Evolutionary conservation across 23 tunicate genomes (phyloP).

Genomic region (Aplidium turbinatum): DNA sequence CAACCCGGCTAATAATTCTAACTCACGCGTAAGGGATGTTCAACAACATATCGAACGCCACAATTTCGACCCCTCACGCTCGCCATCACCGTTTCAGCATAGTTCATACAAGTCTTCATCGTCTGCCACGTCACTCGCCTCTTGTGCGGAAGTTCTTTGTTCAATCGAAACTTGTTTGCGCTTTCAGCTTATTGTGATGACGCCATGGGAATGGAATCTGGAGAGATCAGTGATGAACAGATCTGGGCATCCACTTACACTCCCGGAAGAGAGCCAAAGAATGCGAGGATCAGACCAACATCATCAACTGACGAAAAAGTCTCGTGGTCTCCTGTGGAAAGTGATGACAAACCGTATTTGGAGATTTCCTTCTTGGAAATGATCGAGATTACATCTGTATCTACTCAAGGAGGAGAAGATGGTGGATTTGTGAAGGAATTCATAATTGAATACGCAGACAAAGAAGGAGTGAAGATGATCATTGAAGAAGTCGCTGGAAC

Average conservation of each 20-base stretch:
- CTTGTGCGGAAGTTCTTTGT: no score
- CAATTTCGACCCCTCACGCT: no score
- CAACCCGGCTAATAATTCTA: no score
- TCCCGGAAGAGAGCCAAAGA: conserved; percentile 48
- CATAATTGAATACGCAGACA: conserved; percentile 51
- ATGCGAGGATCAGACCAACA: conserved; percentile 31
- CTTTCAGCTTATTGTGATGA: conserved; percentile 47
- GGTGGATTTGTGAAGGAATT: conserved; percentile 53
- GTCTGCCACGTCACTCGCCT: no score
- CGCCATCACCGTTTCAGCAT: no score
- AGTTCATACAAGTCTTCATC: no score
- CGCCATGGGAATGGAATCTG: conserved; percentile 75
- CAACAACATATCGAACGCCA: no score
- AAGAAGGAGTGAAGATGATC: conserved; percentile 38
- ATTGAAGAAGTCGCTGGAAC: conserved; percentile 25
- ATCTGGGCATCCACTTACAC: conserved; percentile 62
- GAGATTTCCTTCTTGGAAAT: conserved; percentile 63
- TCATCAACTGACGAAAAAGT: conserved; percentile 3
- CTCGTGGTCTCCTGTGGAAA: conserved; percentile 78
- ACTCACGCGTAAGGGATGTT: no score
- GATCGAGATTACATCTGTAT: conserved; percentile 60
- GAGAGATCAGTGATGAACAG: conserved; percentile 51
- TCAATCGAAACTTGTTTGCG: no score
- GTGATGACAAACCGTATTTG: conserved; percentile 53
- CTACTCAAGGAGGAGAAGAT: conserved; percentile 77